Evolutionary conservation across 2,888 invertebrate genomes (phyloP).

Genomic region (Epinotia bilunana): DNA sequence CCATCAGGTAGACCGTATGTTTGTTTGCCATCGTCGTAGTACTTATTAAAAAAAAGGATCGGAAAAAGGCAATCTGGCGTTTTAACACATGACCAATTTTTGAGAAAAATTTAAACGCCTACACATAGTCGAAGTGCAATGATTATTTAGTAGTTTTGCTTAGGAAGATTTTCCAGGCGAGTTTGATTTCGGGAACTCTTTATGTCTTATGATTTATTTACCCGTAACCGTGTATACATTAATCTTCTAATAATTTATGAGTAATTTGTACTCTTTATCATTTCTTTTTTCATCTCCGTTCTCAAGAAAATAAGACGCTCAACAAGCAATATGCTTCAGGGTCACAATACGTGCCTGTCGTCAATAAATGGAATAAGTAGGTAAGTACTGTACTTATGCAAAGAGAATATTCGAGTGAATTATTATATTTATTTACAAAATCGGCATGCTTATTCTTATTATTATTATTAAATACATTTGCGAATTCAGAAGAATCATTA

Average conservation of each 20-base stretch:
- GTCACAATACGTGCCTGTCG: background rate
- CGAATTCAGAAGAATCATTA: too few species aligned
- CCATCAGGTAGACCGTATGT: background rate
- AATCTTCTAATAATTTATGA: background rate
- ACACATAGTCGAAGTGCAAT: background rate
- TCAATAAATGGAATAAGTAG: background rate
- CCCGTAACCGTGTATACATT: background rate
- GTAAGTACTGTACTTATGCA: background rate
- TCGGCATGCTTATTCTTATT: too few species aligned
- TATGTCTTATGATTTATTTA: background rate
- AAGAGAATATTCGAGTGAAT: conserved; percentile 10
- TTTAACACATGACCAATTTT: background rate
- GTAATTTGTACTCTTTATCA: background rate
- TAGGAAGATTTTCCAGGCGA: background rate
- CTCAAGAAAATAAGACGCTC: background rate
- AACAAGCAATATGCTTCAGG: conserved; percentile 1
- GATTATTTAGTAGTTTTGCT: background rate
- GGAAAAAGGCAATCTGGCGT: background rate
- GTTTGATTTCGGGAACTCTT: background rate
- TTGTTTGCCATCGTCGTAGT: too few species aligned
- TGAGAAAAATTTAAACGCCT: background rate
- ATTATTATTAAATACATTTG: too few species aligned
- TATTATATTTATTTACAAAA: too few species aligned
- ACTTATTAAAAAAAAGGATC: background rate
- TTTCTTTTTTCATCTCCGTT: too few species aligned